Conservation (phyloP, 1,140 invertebrate genomes). For the Bathynomus jamesi region DNA sequence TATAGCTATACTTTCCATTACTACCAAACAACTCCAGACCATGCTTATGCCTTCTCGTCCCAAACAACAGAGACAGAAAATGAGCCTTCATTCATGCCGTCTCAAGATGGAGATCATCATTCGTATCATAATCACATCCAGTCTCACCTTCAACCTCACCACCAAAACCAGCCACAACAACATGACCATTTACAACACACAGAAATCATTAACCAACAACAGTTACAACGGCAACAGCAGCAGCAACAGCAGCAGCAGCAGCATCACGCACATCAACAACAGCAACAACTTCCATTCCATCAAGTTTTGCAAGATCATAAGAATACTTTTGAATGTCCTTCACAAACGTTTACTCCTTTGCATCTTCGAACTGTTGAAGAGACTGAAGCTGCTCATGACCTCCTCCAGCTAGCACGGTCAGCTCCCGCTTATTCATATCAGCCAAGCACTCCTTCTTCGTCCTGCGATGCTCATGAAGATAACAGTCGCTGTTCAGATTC, state of each 20-base stretch:
- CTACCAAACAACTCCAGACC: slow-evolving; percentile 30
- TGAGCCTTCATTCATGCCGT: neutral
- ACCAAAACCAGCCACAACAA: neutral
- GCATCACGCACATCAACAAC: neutral
- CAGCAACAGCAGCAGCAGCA: slow-evolving; percentile 6
- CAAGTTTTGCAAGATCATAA: neutral
- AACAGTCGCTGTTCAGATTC: slow-evolving; percentile 13
- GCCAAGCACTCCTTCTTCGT: slow-evolving; percentile 4
- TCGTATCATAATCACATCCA: neutral
- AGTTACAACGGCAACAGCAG: neutral
- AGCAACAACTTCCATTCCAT: neutral
- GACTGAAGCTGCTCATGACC: slow-evolving; percentile 41
- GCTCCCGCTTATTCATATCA: slow-evolving; percentile 34
- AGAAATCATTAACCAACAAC: slow-evolving; percentile 1
- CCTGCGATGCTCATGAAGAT: neutral
- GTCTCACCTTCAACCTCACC: neutral
- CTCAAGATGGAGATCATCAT: neutral
- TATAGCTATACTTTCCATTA: slow-evolving; percentile 33
- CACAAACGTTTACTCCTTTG: slow-evolving; percentile 21
- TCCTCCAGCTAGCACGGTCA: slow-evolving; percentile 39
- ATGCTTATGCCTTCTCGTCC: slow-evolving; percentile 13
- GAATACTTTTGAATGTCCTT: neutral
- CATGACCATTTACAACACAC: neutral
- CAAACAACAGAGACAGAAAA: neutral
- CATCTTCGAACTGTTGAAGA: slow-evolving; percentile 39